Evolutionary conservation across 2,888 invertebrate species (phyloP), one percentile per base, ranked within the genome.

Genomic region (Cerastis leucographa): DNA sequence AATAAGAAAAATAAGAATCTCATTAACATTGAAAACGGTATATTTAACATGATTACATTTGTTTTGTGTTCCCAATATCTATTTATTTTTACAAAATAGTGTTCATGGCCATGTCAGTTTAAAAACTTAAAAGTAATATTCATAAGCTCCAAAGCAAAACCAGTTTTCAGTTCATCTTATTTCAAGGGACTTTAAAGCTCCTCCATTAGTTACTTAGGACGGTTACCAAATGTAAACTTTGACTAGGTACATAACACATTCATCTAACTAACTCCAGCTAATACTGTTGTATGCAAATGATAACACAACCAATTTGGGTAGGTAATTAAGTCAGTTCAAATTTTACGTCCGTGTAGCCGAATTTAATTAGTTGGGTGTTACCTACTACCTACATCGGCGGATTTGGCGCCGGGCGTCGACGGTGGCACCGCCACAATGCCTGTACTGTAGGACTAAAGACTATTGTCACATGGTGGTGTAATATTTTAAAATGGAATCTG

Each of bases 261-360:
- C 72, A 75, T 70, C 81, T 78, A 83, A 81, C 76, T 42, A 80
- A 77, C 74, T 81, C 75, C 67, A 54, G 69, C 74, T 87, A 86
- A 87, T 87, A 74, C 81, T 81, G 86, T 85, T 83, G 77, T 86
- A 87, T 88, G 87, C 86, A 87, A 87, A 87, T 87, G 71, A 81
- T 80, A 86, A 87, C 88, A 88, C 84, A 85, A 81, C 85, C 85
- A 87, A 87, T 88, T 88, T 87, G 65, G 78, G 76, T 80, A 86
- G 81, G 76, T 87, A 86, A 88, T 88, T 88, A 85, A 88, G 87
- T 88, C 85, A 82, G 82, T 88, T 84, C 76, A 85, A 83, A 87
- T 87, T 88, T 87, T 88, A 86, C 85, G 80, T 84, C 76, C 74
- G 65, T 88, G 82, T 88, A 83, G 82, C 74, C 74, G 85, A 81